A percentile compares a stretch with the other conserved stretches of the same genome.
These are phyloP conservation scores for Hymenochirus boettgeri DNA, from an alignment of 2,113 vertebrate genomes.

Conservation along the genomic window DNA sequence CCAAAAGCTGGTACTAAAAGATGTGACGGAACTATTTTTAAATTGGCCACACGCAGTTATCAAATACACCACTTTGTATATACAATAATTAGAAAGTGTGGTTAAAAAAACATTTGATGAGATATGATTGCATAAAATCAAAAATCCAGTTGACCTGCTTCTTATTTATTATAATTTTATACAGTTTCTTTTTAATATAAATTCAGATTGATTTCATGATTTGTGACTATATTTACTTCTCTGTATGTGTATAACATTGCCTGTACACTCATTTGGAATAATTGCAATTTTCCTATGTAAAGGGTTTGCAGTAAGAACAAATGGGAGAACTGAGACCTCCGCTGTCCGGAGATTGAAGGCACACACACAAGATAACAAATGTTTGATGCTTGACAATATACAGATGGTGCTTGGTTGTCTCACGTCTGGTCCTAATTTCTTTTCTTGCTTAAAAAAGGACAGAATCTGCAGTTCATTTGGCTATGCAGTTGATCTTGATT, in stretches of 20 bases:
- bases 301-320: slow-evolving; percentile 5
- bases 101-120: too few species aligned
- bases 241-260: not conserved
- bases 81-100: too few species aligned
- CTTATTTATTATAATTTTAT: too few species aligned
- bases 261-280: not conserved
- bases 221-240: not conserved
- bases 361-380: slow-evolving; percentile 21
- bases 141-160: too few species aligned
- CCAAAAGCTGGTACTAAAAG: too few species aligned
- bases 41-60: too few species aligned
- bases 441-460: slow-evolving; percentile 29
- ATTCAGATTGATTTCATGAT: too few species aligned
- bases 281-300: slow-evolving; percentile 2
- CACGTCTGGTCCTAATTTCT: slow-evolving; percentile 37
- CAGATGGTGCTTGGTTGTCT: slow-evolving; percentile 24
- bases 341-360: slow-evolving; percentile 28
- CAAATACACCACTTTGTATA: too few species aligned
- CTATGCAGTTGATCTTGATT: slow-evolving; percentile 17
- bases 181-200: too few species aligned
- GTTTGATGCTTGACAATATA: slow-evolving; percentile 35
- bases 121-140: too few species aligned
- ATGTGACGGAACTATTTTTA: too few species aligned
- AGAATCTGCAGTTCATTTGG: slow-evolving; percentile 30
- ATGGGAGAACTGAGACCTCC: slow-evolving; percentile 16